These are phyloP conservation scores for Xerus inauris DNA, from an alignment of 2,113 vertebrate genomes.

Conservation along the genomic window DNA sequence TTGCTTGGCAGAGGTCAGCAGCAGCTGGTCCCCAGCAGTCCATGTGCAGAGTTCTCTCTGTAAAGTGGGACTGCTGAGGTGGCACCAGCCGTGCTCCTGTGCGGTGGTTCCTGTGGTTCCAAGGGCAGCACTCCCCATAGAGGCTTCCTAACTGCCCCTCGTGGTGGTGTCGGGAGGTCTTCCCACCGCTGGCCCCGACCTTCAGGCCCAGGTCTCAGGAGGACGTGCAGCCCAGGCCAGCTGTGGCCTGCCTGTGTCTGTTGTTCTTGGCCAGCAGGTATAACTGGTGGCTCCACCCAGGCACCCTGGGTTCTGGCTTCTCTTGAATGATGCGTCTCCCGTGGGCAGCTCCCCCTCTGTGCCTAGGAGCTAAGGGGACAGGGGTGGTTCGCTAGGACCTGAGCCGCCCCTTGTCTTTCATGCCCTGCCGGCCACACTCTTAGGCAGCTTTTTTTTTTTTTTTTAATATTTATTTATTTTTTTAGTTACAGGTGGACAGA, in stretches of 20 bases:
- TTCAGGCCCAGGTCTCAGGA: neutral
- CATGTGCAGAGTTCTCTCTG: too few species aligned
- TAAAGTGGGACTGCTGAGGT: too few species aligned
- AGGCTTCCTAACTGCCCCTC: neutral
- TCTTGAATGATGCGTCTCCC: neutral
- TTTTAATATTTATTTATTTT: too few species aligned
- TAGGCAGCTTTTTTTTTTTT: too few species aligned
- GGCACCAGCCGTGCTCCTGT: neutral
- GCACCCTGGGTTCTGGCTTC: neutral
- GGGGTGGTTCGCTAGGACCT: neutral
- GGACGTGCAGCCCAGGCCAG: too few species aligned
- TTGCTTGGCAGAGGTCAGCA: neutral
- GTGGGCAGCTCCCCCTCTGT: neutral
- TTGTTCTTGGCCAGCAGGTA: neutral
- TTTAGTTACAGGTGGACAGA: too few species aligned
- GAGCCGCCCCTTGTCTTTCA: neutral
- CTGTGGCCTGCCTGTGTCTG: too few species aligned
- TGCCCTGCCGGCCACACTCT: neutral
- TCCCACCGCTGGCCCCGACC: too few species aligned
- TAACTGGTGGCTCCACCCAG: neutral
- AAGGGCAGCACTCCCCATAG: neutral
- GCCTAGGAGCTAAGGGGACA: rapidly evolving
- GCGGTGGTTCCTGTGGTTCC: neutral
- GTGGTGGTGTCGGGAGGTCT: neutral
- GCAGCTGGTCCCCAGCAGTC: too few species aligned